Base-by-base conservation (phyloP, 2,113 vertebrate genomes). In the Gambusia holbrooki region DNA sequence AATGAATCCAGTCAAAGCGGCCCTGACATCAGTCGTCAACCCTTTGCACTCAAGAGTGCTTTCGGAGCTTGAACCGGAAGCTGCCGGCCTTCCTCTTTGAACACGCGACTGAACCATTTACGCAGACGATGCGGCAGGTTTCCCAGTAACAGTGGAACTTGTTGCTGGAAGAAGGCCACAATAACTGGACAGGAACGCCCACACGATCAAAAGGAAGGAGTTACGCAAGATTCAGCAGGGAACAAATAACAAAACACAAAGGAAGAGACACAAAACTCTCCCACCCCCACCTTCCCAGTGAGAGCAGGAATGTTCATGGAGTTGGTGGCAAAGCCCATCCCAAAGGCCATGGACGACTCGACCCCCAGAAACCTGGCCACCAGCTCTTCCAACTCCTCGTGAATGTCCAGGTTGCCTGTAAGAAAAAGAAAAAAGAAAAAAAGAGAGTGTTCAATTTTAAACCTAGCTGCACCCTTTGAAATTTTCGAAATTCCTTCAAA, bases 231-330 rank as follows among this genome's bases (percentile, higher is more conserved):
- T 42, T 66, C 54, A 14, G 4, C 2, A 2, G 3, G 58, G 40
- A 66, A 79, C 9, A 42, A 33, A 27, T 5, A 33, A n/a, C 54
- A 73, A 68, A 37, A 37, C 10, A 37, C 2, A 37, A 0, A 86
- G 69, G 72, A 81, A 73, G 73, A 54, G 74, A 79, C 74, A 28
- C 27, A 15, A 76, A 71, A 69, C 80, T 74, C 62, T 90, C 58
- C 35, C 35, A 11, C 35, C 35, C 10, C 35, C 94, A 99, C 97
- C 96, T 98, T 99, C 88, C 97, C 95, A 71, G 96, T 94, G 64
- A 99, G 95, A 74, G 96, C 96, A 84, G 97, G 98, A 94, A 99
- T 99, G 93, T 99, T 99, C 97, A 98, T 99, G 67, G 97, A 99
- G 87, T 99, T 99, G 70, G 98, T 99, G 32, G 98, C 97, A 77